These are phyloP conservation scores for Alouatta palliata DNA, from an alignment of 2,113 vertebrate genomes.

Conservation along the genomic window DNA sequence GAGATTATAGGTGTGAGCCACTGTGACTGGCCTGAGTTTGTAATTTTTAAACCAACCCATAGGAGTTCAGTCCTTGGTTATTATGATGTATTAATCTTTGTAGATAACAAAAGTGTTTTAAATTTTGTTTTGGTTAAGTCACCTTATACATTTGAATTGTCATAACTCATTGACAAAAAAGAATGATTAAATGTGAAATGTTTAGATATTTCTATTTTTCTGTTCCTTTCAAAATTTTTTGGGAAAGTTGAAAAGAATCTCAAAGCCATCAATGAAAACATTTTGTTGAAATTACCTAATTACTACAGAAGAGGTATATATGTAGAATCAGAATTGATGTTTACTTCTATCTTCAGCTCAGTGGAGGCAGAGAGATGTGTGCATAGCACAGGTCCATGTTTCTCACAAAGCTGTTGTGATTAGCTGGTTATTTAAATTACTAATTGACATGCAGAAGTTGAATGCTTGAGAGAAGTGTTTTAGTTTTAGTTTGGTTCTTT, in stretches of 20 bases:
- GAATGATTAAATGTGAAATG: not conserved
- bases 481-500: slow-evolving; percentile 72
- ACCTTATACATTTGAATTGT: not conserved
- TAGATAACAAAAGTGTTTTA: not conserved
- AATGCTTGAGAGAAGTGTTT: slow-evolving; percentile 70
- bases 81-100: not conserved
- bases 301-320: not conserved
- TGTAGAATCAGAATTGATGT: not conserved
- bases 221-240: not conserved
- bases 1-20: no score
- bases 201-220: slow-evolving; percentile 20
- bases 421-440: slow-evolving; percentile 74
- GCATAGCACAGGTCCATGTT: not conserved
- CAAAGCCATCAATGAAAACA: not conserved
- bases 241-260: not conserved
- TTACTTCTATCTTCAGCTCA: not conserved
- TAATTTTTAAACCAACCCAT: not conserved
- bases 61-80: not conserved
- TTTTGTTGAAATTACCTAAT: not conserved
- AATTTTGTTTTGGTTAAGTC: not conserved
- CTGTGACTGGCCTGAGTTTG: not conserved
- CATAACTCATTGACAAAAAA: not conserved
- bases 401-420: slow-evolving; percentile 45
- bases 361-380: not conserved
- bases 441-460: slow-evolving; percentile 70